Conservation (phyloP, 2,113 vertebrate species). For the Phylloscopus trochilus region DNA sequence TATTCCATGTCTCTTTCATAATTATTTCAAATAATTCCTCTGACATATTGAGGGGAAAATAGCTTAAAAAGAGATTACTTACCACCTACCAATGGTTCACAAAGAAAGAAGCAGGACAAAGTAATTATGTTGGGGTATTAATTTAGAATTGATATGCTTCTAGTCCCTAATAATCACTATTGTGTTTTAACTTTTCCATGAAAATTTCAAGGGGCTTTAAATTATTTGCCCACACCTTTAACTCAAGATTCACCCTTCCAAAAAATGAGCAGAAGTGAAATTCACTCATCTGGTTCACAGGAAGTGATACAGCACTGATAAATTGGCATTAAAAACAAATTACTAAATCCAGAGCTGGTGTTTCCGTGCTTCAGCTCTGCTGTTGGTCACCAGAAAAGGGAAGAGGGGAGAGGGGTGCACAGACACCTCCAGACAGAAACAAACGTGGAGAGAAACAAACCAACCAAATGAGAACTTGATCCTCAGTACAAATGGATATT, state of each 20-base stretch:
- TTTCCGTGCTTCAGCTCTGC: not conserved
- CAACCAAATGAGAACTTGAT: not conserved
- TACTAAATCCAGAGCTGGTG: not conserved
- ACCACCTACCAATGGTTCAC: conserved; percentile 20
- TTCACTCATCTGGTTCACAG: not conserved
- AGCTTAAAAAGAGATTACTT: conserved; percentile 62
- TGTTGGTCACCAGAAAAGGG: not conserved
- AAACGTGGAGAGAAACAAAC: not conserved
- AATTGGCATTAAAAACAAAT: not conserved
- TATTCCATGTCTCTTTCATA: conserved; percentile 60
- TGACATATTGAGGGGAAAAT: conserved; percentile 49
- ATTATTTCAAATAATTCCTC: conserved; percentile 64
- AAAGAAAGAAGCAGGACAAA: conserved; percentile 4
- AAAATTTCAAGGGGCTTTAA: not conserved
- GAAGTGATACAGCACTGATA: not conserved
- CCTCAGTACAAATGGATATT: not conserved
- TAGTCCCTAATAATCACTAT: not conserved
- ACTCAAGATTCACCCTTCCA: too few species aligned
- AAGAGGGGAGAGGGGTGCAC: not conserved
- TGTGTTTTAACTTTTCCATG: not conserved
- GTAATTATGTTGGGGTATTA: not conserved
- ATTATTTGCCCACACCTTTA: not conserved
- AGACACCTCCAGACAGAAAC: not conserved
- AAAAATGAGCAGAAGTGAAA: not conserved
- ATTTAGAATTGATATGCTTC: not conserved